These are phyloP conservation scores for Cherax destructor DNA, from an alignment of 1,140 invertebrate genomes.

Conservation along the genomic window DNA sequence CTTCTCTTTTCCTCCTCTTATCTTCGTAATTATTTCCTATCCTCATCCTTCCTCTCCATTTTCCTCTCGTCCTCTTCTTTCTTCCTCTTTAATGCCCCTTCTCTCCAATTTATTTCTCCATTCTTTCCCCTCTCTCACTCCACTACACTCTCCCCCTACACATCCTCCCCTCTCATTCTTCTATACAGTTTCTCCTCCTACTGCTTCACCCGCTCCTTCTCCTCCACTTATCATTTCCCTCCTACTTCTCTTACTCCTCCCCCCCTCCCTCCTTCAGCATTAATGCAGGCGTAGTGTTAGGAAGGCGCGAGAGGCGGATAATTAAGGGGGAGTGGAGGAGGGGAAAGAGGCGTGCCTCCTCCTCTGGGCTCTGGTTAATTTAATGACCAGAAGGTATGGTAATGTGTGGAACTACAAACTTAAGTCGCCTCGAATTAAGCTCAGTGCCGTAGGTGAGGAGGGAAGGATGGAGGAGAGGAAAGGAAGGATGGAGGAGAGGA, in stretches of 20 bases:
- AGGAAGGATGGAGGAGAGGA: background rate
- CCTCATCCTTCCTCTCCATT: background rate
- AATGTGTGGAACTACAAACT: background rate
- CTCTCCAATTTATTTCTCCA: background rate
- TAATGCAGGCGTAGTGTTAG: conserved; percentile 3
- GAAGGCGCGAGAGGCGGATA: background rate
- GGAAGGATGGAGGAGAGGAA: background rate
- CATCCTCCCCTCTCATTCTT: background rate
- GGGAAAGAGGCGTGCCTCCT: background rate
- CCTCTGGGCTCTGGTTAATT: background rate
- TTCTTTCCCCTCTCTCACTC: background rate
- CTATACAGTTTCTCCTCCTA: background rate
- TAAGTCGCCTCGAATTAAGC: background rate
- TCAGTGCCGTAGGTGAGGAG: background rate
- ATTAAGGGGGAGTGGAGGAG: background rate
- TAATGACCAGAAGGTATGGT: conserved; percentile 14
- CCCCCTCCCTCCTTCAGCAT: background rate
- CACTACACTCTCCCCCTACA: background rate
- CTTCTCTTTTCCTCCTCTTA: no score
- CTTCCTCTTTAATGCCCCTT: background rate
- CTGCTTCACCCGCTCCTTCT: background rate
- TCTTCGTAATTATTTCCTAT: background rate
- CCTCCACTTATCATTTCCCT: background rate
- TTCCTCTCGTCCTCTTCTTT: background rate
- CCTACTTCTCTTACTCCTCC: background rate